phyloP scores from a whole-genome alignment of 2,113 vertebrate species.

The Asarcornis scutulata region DNA sequence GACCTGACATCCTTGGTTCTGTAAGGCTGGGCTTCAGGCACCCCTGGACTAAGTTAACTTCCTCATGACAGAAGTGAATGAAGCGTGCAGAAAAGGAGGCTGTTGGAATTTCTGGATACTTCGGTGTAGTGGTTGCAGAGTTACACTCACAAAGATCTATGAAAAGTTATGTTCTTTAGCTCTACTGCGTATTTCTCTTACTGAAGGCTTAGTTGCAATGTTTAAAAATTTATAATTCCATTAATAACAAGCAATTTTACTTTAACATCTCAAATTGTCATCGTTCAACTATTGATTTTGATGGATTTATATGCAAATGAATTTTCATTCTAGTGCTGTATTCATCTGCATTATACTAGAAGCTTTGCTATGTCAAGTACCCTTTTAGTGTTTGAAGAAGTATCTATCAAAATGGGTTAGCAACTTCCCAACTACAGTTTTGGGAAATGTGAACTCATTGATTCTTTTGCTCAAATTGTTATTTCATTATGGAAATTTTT shows the following conservation, averaged over 20 bases:
- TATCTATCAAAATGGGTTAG: neutral
- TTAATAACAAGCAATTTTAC: conserved; percentile 10
- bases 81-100: neutral
- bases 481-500: neutral
- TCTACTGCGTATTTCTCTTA: neutral
- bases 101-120: neutral
- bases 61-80: neutral
- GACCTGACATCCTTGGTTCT: neutral
- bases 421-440: neutral
- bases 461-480: neutral
- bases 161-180: neutral
- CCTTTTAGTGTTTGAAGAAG: conserved; percentile 22
- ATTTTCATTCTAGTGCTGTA: neutral
- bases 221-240: conserved; percentile 17
- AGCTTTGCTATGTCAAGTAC: neutral
- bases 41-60: neutral
- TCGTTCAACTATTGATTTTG: neutral
- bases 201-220: neutral
- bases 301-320: neutral
- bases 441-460: neutral
- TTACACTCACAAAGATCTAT: neutral
- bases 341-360: neutral
- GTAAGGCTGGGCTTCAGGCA: neutral
- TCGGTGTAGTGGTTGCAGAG: accelerated
- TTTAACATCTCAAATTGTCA: neutral